phyloP scores from a whole-genome alignment of 2,888 invertebrate species.

The Megalurothrips usitatus region DNA sequence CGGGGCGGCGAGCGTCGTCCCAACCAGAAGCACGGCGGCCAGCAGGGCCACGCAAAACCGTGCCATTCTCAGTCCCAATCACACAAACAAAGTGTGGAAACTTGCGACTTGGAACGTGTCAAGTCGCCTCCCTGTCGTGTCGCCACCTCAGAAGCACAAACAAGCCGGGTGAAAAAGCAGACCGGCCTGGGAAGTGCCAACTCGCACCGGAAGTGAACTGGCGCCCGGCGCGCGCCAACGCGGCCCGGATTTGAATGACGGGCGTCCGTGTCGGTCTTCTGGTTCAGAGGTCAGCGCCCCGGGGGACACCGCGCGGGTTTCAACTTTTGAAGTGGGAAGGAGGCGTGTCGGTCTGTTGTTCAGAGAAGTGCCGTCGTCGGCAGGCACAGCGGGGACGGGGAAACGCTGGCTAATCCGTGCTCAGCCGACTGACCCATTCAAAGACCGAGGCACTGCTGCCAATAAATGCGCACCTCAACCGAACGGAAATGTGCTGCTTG shows the following conservation, averaged over 20 bases:
- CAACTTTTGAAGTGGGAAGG: not conserved
- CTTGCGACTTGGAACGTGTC: not conserved
- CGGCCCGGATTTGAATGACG: not conserved
- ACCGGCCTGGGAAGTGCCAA: constrained; percentile 6
- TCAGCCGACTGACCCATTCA: too few species aligned
- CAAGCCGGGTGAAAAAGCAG: constrained; percentile 19
- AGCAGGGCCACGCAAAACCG: not conserved
- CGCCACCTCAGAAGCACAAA: constrained; percentile 19
- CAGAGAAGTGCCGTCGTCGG: too few species aligned
- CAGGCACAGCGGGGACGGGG: too few species aligned
- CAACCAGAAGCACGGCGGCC: not conserved
- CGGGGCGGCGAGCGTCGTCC: not conserved
- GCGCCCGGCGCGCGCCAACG: not conserved
- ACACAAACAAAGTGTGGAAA: not conserved
- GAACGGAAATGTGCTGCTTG: too few species aligned
- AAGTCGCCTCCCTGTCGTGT: not conserved
- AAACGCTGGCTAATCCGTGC: too few species aligned
- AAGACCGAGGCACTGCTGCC: too few species aligned
- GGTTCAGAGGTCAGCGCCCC: not conserved
- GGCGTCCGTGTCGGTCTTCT: not conserved
- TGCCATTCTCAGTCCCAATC: not conserved
- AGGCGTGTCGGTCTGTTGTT: not conserved
- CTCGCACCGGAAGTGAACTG: constrained; percentile 1
- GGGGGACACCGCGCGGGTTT: not conserved
- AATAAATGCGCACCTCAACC: too few species aligned